These are phyloP conservation scores for Conus ventricosus DNA, from an alignment of 1,140 invertebrate species.

Conservation along the genomic window DNA sequence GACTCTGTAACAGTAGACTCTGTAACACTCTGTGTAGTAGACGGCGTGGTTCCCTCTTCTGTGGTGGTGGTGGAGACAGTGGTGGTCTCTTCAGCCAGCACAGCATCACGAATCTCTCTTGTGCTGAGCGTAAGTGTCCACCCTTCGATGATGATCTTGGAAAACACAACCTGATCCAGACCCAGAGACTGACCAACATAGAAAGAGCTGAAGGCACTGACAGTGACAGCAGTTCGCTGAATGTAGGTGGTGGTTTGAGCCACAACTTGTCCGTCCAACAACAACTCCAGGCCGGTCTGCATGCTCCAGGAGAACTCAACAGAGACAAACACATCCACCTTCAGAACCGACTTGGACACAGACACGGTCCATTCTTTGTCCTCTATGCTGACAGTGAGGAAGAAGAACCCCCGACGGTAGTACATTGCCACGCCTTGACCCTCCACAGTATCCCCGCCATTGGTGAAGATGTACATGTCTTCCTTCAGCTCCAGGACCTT, in stretches of 20 bases:
- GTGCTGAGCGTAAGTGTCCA: slow-evolving; percentile 48
- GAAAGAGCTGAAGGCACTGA: slow-evolving; percentile 8
- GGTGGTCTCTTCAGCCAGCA: slow-evolving; percentile 37
- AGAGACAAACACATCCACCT: slow-evolving; percentile 40
- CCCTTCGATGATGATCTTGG: slow-evolving; percentile 48
- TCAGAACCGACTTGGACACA: slow-evolving; percentile 27
- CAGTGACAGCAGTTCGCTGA: slow-evolving; percentile 16
- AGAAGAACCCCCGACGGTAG: slow-evolving; percentile 39
- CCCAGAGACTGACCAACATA: slow-evolving; percentile 50
- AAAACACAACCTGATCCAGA: slow-evolving; percentile 31
- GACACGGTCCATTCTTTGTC: slow-evolving; percentile 55
- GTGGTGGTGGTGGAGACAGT: slow-evolving; percentile 18
- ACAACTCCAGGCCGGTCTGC: slow-evolving; percentile 53
- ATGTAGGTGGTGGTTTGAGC: slow-evolving; percentile 52
- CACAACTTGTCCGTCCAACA: slow-evolving; percentile 46
- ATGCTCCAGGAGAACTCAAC: slow-evolving; percentile 56
- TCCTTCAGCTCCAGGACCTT: slow-evolving; percentile 47
- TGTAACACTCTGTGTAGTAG: neutral
- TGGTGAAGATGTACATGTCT: slow-evolving; percentile 59
- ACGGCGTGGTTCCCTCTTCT: slow-evolving; percentile 1
- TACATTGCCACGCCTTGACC: slow-evolving; percentile 58
- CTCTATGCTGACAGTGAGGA: slow-evolving; percentile 51
- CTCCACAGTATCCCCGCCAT: slow-evolving; percentile 53
- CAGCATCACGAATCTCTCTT: slow-evolving; percentile 42
- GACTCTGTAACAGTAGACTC: too few relatives aligned